Conservation (phyloP, 2,888 invertebrate species). For the Deroplatys truncata region DNA sequence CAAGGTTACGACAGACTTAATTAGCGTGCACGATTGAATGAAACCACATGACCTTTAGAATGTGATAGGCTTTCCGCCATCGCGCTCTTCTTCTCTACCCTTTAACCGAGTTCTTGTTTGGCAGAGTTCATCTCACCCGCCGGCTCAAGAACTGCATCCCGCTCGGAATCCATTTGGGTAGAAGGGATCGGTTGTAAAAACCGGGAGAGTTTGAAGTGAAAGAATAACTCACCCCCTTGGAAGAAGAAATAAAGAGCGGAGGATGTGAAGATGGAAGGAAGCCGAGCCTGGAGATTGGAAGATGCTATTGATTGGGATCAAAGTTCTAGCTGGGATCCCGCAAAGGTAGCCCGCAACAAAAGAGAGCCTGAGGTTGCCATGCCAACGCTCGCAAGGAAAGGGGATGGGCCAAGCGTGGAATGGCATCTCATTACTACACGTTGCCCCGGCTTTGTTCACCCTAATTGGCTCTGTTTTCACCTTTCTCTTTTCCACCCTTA, state of each 20-base stretch:
- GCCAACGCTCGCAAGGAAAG: constrained; percentile 6
- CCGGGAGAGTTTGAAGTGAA: constrained; percentile 1
- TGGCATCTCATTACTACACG: constrained; percentile 26
- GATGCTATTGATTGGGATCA: constrained; percentile 31
- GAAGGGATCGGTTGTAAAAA: not conserved
- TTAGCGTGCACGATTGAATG: too few relatives aligned
- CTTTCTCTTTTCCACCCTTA: not conserved
- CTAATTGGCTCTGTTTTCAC: constrained; percentile 27
- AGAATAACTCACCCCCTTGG: not conserved
- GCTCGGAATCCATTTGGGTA: not conserved
- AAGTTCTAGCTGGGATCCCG: constrained; percentile 27
- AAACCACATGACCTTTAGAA: not conserved
- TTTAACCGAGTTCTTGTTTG: not conserved
- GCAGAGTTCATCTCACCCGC: not conserved
- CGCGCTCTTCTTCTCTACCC: not conserved
- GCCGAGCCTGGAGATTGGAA: constrained; percentile 4
- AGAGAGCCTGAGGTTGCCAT: constrained; percentile 14
- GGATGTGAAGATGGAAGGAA: not conserved
- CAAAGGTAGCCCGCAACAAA: constrained; percentile 31
- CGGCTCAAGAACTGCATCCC: not conserved
- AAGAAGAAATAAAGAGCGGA: not conserved
- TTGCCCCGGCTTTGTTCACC: constrained; percentile 20
- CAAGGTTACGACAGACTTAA: too few relatives aligned
- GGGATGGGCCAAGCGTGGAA: constrained; percentile 8
- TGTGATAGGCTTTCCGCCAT: not conserved